Evolutionary conservation across 2,797 vertebrate genomes (phyloP), one percentile per base, ranked within the genome.

Genomic region (Protonibea diacanthus): DNA sequence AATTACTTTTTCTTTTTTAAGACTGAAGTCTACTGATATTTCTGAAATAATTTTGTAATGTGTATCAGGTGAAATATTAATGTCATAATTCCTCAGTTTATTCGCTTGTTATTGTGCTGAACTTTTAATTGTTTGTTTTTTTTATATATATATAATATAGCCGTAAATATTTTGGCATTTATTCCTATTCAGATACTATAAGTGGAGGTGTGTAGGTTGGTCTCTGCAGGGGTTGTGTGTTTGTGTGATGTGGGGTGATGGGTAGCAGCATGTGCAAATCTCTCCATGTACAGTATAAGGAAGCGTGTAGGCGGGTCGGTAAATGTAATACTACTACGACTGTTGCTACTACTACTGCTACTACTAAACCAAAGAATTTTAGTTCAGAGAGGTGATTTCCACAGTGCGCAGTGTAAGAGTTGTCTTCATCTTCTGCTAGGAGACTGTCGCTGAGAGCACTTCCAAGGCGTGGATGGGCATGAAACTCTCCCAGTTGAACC

Each of bases 41-140:
- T 45, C 17, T 17, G 21, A 55, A 38, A 27, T 58, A 6, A 57
- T 48, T 71, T 27, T 67, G 18, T n/a, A n/a, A n/a, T n/a, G n/a
- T n/a, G n/a, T 42, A 38, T 72, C 62, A 55, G 62, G 51, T 72
- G 59, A 58, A 33, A 45, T 27, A 62, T 27, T 73, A 48, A 78
- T 78, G 23, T 44, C 21, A 21, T 18, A 4, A 14, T 42, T 67
- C n/a, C 13, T 21, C 38, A 47, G 18, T 56, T 57, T 3, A 0
- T 40, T 57, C 15, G 29, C 15, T 38, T 17, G 11, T 74, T 59
- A 62, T 61, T 70, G 51, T 45, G 29, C 64, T 40, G 14, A 47
- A 57, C 29, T 56, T 60, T 18, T 40, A 60, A 71, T 62, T 29
- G 9, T 63, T 53, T 10, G 1, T 33, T 14, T 17, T 33, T 44